phyloP scores from a whole-genome alignment of 2,113 vertebrate genomes.

The Sphaerodactylus townsendi region DNA sequence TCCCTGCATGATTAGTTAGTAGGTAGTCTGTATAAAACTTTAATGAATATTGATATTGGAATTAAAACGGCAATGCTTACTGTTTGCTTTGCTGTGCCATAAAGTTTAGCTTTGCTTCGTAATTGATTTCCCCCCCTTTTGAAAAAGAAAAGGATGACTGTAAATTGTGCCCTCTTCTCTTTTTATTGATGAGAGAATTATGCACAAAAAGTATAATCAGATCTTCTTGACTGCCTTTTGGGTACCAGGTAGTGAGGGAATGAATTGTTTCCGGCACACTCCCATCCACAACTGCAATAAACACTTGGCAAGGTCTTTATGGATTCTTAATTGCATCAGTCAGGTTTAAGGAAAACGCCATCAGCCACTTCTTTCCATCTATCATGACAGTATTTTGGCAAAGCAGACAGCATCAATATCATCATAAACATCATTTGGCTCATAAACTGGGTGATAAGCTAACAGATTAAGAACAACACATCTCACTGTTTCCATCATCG shows the following conservation, averaged over 20 bases:
- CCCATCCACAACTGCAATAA: conserved; percentile 22
- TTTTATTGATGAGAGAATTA: conserved; percentile 46
- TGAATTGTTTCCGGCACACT: conserved; percentile 18
- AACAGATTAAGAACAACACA: not conserved
- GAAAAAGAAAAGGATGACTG: conserved; percentile 39
- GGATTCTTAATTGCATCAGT: conserved; percentile 49
- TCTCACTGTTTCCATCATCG: not conserved
- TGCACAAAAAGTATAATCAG: conserved; percentile 37
- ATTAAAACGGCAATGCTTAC: conserved; percentile 47
- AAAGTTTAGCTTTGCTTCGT: conserved; percentile 29
- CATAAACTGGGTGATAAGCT: conserved; percentile 8
- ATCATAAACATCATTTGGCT: not conserved
- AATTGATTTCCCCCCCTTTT: conserved; percentile 4
- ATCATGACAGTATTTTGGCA: conserved; percentile 34
- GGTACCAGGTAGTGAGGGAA: conserved; percentile 33
- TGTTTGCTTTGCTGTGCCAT: conserved; percentile 32
- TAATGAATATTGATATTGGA: conserved; percentile 57
- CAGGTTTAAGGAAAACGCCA: conserved; percentile 41
- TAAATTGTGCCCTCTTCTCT: conserved; percentile 15
- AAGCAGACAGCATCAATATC: conserved; percentile 9
- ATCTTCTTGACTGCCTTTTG: conserved; percentile 41
- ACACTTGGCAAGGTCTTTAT: conserved; percentile 35
- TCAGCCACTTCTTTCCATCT: conserved; percentile 23
- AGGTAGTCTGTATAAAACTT: conserved; percentile 34
- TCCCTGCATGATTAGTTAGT: conserved; percentile 38